A percentile compares a stretch with the other conserved stretches of the same genome.
These are phyloP conservation scores for Margarornis squamiger DNA, from an alignment of 2,797 vertebrate species.

Conservation along the genomic window DNA sequence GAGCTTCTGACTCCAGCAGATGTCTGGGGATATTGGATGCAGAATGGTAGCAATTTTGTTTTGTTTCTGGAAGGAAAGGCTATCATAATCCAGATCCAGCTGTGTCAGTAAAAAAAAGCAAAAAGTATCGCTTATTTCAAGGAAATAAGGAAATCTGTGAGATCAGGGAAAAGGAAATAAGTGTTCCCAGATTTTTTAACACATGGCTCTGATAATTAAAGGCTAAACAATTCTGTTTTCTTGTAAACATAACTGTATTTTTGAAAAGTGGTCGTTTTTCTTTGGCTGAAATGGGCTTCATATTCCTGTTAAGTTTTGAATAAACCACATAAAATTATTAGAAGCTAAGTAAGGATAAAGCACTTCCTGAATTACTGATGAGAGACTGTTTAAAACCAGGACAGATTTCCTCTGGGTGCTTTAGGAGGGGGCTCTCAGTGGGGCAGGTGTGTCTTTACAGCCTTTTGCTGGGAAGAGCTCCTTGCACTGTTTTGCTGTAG, in stretches of 20 bases:
- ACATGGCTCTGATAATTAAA: not conserved
- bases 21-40: slow-evolving; percentile 45
- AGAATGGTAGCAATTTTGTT: slow-evolving; percentile 56
- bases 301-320: not conserved
- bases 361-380: not conserved
- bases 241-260: not conserved
- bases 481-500: not conserved
- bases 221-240: not conserved
- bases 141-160: slow-evolving; percentile 39
- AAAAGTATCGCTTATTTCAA: slow-evolving; percentile 34
- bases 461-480: not conserved
- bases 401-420: not conserved
- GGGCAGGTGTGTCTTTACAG: not conserved
- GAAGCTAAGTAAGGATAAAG: not conserved
- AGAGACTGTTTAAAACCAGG: not conserved
- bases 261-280: not conserved
- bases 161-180: slow-evolving; percentile 19
- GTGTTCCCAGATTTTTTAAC: not conserved
- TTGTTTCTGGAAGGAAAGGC: slow-evolving; percentile 52
- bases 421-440: not conserved
- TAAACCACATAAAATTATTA: not conserved
- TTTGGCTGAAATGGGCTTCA: not conserved
- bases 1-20: slow-evolving; percentile 38
- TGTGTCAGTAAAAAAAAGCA: slow-evolving; percentile 20
- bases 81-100: slow-evolving; percentile 38